Percentiles rank a stretch among this genome's conserved stretches.
phyloP scores from a whole-genome alignment of 2,888 invertebrate species.

The Netelia virgata region DNA sequence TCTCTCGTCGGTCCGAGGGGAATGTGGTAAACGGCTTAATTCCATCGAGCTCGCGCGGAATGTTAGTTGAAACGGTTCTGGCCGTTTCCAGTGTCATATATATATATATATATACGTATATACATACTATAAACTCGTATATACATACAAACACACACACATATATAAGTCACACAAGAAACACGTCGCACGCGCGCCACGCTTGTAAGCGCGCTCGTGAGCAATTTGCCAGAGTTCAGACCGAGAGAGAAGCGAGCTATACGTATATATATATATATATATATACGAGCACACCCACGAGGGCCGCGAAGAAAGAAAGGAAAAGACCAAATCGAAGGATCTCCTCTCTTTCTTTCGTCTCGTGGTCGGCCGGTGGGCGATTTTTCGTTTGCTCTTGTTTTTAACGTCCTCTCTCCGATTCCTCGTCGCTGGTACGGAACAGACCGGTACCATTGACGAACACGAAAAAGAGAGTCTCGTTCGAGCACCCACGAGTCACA shows the following conservation, averaged over 20 bases:
- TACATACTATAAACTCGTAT: slow-evolving; percentile 4
- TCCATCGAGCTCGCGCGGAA: slow-evolving; percentile 79
- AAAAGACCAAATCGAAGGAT: too few relatives aligned
- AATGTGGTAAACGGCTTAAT: slow-evolving; percentile 78
- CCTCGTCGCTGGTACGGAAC: too few relatives aligned
- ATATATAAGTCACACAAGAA: background rate
- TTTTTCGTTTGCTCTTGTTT: too few relatives aligned
- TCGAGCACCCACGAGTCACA: too few relatives aligned
- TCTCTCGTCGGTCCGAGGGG: slow-evolving; percentile 76
- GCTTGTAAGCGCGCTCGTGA: slow-evolving; percentile 51
- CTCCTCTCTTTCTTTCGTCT: background rate
- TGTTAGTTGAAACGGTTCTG: slow-evolving; percentile 79
- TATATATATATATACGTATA: background rate
- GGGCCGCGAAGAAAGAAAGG: background rate
- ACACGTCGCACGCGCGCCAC: slow-evolving; percentile 55
- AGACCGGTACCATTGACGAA: too few relatives aligned
- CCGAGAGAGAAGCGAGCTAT: background rate
- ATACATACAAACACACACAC: background rate
- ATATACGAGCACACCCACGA: too few relatives aligned
- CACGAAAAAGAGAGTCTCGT: too few relatives aligned
- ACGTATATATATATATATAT: background rate
- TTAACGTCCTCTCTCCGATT: too few relatives aligned
- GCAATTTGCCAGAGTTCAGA: slow-evolving; percentile 31
- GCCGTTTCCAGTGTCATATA: slow-evolving; percentile 37
- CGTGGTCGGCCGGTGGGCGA: too few relatives aligned